phyloP scores from a whole-genome alignment of 2,797 vertebrate species.

The Sorex maritimensis region DNA sequence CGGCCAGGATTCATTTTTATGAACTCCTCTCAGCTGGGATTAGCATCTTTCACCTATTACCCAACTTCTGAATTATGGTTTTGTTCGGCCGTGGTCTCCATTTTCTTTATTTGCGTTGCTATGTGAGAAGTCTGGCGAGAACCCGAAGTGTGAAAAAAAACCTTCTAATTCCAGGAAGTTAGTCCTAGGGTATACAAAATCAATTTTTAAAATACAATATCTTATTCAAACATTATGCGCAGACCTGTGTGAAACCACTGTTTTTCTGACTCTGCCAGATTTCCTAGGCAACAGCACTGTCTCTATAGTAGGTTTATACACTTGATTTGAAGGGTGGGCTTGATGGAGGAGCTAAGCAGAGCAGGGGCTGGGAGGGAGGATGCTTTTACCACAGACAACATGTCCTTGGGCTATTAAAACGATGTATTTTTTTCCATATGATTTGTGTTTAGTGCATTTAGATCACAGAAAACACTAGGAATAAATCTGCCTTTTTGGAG shows the following conservation, averaged over 20 bases:
- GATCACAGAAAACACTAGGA: constrained; percentile 44
- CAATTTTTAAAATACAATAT: constrained; percentile 77
- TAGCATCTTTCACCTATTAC: constrained; percentile 69
- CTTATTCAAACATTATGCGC: constrained; percentile 79
- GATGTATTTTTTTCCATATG: not conserved
- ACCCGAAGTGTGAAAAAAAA: constrained; percentile 75
- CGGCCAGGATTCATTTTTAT: constrained; percentile 76
- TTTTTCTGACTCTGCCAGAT: constrained; percentile 58
- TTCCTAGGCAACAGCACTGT: constrained; percentile 55
- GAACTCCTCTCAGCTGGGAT: constrained; percentile 78
- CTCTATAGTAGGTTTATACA: constrained; percentile 26
- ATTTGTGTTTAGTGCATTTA: constrained; percentile 55
- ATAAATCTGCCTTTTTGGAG: constrained; percentile 28
- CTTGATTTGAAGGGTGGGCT: constrained; percentile 15
- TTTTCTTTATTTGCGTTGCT: constrained; percentile 78
- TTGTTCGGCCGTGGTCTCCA: constrained; percentile 42
- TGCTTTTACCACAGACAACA: constrained; percentile 26
- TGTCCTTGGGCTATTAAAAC: not conserved
- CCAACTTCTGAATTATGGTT: constrained; percentile 80
- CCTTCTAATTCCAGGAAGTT: constrained; percentile 81
- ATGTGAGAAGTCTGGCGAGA: constrained; percentile 79
- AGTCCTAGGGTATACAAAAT: constrained; percentile 82
- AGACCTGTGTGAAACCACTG: constrained; percentile 66
- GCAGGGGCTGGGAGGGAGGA: not conserved
- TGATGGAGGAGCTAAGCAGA: not conserved